These are phyloP conservation scores for Neosilurus mollespiculum DNA, from an alignment of 2,797 vertebrate genomes.

Conservation along the genomic window DNA sequence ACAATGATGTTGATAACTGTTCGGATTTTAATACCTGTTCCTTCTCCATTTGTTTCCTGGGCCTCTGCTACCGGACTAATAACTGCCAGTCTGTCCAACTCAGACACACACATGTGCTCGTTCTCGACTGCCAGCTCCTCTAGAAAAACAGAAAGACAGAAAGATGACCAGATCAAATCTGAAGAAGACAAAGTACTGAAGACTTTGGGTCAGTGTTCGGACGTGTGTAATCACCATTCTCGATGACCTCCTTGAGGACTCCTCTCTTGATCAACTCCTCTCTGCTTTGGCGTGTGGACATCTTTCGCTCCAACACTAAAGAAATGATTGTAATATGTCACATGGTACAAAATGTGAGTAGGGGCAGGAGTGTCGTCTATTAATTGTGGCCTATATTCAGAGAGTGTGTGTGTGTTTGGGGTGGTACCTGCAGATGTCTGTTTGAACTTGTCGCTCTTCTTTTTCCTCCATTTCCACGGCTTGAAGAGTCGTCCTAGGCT, in stretches of 20 bases:
- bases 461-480: slow-evolving; percentile 67
- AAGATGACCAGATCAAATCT: background rate
- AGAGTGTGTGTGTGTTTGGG: slow-evolving; percentile 34
- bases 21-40: slow-evolving; percentile 33
- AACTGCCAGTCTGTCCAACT: slow-evolving; percentile 42
- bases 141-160: background rate
- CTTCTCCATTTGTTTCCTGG: slow-evolving; percentile 20
- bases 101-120: slow-evolving; percentile 18
- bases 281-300: slow-evolving; percentile 96
- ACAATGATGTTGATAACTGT: background rate
- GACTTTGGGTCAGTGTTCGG: background rate
- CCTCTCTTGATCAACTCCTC: slow-evolving; percentile 97
- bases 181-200: background rate
- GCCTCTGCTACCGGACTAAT: slow-evolving; percentile 39
- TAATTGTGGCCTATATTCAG: background rate
- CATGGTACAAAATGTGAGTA: background rate
- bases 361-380: background rate
- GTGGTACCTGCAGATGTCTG: slow-evolving; percentile 49
- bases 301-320: slow-evolving; percentile 94
- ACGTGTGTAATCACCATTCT: slow-evolving; percentile 81
- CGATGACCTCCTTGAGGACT: slow-evolving; percentile 93
- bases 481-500: slow-evolving; percentile 58
- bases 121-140: slow-evolving; percentile 31
- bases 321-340: slow-evolving; percentile 2
- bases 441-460: slow-evolving; percentile 80